These are phyloP conservation scores for Agrotis exclamationis DNA, from an alignment of 2,888 invertebrate genomes.

Conservation along the genomic window DNA sequence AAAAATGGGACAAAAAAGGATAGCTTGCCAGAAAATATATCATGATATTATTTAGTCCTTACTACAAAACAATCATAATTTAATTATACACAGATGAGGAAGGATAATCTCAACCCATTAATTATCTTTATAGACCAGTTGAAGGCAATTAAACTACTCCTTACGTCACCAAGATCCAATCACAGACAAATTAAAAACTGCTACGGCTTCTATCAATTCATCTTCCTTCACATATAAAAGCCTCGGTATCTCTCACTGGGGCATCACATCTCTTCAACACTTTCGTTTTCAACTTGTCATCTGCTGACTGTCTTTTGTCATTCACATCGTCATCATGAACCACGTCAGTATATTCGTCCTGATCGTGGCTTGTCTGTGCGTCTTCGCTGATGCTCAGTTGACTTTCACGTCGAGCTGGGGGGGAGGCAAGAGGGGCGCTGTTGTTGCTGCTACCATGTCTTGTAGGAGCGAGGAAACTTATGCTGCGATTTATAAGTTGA, in stretches of 20 bases:
- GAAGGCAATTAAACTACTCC: conserved; percentile 15
- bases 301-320: neutral
- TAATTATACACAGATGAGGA: neutral
- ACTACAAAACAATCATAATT: neutral
- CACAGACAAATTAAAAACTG: conserved; percentile 48
- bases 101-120: neutral
- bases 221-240: conserved; percentile 41
- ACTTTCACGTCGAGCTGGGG: conserved; percentile 92
- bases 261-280: conserved; percentile 59
- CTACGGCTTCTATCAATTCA: conserved; percentile 72
- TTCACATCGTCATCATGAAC: conserved; percentile 71
- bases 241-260: neutral
- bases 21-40: too few species aligned
- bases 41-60: neutral
- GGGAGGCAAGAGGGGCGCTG: conserved; percentile 84
- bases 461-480: conserved; percentile 83
- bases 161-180: conserved; percentile 24
- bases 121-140: conserved; percentile 16
- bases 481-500: conserved; percentile 80
- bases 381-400: conserved; percentile 84
- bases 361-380: conserved; percentile 76
- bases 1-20: too few species aligned
- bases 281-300: conserved; percentile 7
- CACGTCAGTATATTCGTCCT: conserved; percentile 73
- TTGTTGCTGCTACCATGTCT: conserved; percentile 71